Evolutionary conservation across 2,888 invertebrate genomes (phyloP).

Genomic region (Teleiodes luculella): DNA sequence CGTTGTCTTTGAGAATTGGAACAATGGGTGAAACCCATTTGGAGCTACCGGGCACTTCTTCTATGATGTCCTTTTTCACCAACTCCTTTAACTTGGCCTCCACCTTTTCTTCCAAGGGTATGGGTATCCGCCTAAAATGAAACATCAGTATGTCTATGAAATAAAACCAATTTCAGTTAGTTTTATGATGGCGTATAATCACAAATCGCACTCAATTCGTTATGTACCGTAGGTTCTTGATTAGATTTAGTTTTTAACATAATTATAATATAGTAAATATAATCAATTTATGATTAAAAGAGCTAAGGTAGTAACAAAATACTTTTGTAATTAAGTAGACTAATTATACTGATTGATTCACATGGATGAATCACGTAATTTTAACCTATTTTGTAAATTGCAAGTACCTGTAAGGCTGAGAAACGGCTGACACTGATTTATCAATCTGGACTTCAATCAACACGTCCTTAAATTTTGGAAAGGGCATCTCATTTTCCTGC

Average conservation of each 20-base stretch:
- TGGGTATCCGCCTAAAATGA: background rate
- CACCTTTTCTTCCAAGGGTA: slow-evolving; percentile 21
- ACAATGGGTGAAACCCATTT: no score
- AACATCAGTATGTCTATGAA: no score
- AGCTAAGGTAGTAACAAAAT: no score
- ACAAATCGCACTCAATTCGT: background rate
- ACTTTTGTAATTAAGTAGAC: no score
- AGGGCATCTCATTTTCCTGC: no score
- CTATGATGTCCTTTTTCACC: slow-evolving; percentile 21
- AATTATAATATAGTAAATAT: background rate
- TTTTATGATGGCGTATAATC: no score
- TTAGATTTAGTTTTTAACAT: background rate
- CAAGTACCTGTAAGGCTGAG: background rate
- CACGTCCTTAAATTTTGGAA: background rate
- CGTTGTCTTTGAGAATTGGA: no score
- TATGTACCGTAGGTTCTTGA: background rate
- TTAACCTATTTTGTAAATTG: no score
- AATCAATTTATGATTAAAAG: background rate
- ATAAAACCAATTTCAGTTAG: no score
- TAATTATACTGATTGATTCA: no score
- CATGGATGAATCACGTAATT: no score
- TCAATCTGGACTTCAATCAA: background rate
- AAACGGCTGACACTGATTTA: background rate
- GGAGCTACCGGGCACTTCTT: slow-evolving; percentile 20
- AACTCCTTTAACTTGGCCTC: slow-evolving; percentile 22